These are phyloP conservation scores for Aphidius gifuensis DNA, from an alignment of 1,140 invertebrate genomes.

Conservation along the genomic window DNA sequence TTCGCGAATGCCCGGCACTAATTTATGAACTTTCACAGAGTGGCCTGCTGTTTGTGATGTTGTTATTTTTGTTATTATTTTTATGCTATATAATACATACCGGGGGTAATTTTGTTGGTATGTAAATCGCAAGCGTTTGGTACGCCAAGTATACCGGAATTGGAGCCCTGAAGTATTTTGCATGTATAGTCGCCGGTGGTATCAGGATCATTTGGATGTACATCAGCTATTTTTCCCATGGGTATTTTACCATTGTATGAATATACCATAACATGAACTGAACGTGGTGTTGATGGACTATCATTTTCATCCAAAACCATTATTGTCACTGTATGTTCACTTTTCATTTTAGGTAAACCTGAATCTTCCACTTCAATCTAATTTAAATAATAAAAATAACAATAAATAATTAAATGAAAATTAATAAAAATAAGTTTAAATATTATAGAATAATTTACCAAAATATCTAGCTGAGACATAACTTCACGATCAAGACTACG, in stretches of 20 bases:
- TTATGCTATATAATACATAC: slow-evolving; percentile 30
- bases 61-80: too few species aligned
- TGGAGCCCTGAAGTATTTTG: slow-evolving; percentile 63
- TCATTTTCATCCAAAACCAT: slow-evolving; percentile 88
- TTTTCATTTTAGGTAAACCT: slow-evolving; percentile 77
- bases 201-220: slow-evolving; percentile 88
- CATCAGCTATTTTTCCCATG: slow-evolving; percentile 80
- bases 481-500: slow-evolving; percentile 78
- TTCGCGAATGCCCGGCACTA: slow-evolving; percentile 9
- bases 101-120: slow-evolving; percentile 64
- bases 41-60: too few species aligned
- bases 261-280: slow-evolving; percentile 77
- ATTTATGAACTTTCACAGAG: slow-evolving; percentile 23
- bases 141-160: slow-evolving; percentile 68
- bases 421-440: not conserved
- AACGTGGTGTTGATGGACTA: slow-evolving; percentile 80
- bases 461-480: slow-evolving; percentile 69
- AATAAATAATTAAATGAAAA: slow-evolving; percentile 2
- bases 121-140: slow-evolving; percentile 76
- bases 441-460: slow-evolving; percentile 42
- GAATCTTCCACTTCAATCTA: slow-evolving; percentile 85
- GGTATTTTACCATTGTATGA: slow-evolving; percentile 72
- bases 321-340: slow-evolving; percentile 73
- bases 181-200: slow-evolving; percentile 84
- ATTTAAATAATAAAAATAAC: slow-evolving; percentile 8